Evolutionary conservation across 2,113 vertebrate species (phyloP).

Genomic region (Sprattus sprattus): DNA sequence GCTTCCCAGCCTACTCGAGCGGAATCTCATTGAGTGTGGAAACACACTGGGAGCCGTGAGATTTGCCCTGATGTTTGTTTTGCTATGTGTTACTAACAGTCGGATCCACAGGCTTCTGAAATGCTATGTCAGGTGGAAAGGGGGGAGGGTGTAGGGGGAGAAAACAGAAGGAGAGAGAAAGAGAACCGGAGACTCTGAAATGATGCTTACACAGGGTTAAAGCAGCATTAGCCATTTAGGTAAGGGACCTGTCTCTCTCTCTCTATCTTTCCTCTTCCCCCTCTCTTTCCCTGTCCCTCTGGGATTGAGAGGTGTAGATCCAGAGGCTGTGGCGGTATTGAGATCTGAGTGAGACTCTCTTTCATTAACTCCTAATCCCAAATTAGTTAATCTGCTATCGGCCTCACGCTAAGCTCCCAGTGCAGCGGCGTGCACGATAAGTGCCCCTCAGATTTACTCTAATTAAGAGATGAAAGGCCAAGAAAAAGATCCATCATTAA

Average conservation of each 20-base stretch:
- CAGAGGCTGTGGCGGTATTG: neutral
- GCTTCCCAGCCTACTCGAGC: neutral
- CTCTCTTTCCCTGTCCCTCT: constrained; percentile 24
- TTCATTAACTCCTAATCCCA: constrained; percentile 47
- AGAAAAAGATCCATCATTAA: constrained; percentile 62
- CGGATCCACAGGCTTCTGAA: neutral
- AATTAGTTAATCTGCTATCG: constrained; percentile 52
- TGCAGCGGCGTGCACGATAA: constrained; percentile 55
- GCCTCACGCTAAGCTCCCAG: constrained; percentile 44
- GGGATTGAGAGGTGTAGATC: neutral
- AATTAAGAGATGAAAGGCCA: constrained; percentile 66
- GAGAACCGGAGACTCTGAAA: neutral
- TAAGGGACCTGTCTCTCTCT: neutral
- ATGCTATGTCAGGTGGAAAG: neutral
- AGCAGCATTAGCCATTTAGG: neutral
- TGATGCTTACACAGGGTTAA: neutral
- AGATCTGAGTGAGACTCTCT: constrained; percentile 31
- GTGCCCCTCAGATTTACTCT: constrained; percentile 56
- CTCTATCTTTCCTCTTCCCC: neutral
- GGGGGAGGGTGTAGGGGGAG: neutral
- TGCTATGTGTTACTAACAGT: neutral
- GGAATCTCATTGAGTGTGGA: too few relatives aligned
- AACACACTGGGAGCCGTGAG: neutral
- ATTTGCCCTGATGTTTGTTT: neutral
- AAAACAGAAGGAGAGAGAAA: neutral